These are phyloP conservation scores for Enteromius viviparus DNA, from an alignment of 2,797 vertebrate genomes.

Conservation along the genomic window DNA sequence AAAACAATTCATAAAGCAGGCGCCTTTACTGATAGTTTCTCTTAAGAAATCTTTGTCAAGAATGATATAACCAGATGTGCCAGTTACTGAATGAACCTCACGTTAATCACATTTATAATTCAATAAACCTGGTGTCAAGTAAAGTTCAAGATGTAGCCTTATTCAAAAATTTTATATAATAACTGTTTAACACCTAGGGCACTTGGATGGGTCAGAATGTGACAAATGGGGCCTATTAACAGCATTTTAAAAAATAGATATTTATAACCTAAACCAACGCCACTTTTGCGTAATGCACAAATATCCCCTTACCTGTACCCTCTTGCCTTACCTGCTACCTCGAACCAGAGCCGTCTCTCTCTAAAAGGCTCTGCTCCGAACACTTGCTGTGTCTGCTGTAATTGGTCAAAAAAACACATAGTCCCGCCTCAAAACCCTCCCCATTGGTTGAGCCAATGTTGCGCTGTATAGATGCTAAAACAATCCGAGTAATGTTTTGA, in stretches of 20 bases:
- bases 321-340: too few species aligned
- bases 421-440: neutral
- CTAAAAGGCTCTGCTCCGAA: neutral
- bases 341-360: too few species aligned
- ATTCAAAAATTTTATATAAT: neutral
- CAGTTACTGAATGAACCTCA: conserved; percentile 41
- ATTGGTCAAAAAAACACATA: neutral
- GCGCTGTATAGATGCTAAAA: neutral
- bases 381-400: neutral
- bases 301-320: neutral
- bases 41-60: conserved; percentile 29
- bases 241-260: neutral
- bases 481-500: neutral
- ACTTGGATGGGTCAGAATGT: neutral
- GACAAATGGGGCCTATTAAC: neutral
- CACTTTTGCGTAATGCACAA: neutral
- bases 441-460: neutral
- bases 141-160: neutral
- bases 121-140: neutral
- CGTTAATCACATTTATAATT: conserved; percentile 7
- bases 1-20: conserved; percentile 70
- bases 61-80: conserved; percentile 26
- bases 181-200: neutral
- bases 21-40: conserved; percentile 41
- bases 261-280: neutral